Base-by-base conservation (phyloP, 2,888 invertebrate genomes). In the Tubulanus polymorphus region DNA sequence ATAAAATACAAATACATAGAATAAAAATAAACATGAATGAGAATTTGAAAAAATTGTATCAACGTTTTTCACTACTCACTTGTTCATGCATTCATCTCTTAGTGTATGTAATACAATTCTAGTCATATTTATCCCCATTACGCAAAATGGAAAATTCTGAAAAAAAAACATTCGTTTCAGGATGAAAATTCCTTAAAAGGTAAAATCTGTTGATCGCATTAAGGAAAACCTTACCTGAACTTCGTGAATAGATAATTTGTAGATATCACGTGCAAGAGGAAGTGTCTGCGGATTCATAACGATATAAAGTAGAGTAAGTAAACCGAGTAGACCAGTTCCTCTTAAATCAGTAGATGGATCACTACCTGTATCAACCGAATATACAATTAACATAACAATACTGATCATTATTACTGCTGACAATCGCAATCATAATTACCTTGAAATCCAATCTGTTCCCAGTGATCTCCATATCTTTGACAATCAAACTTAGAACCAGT, bases 371-470 rank as follows among this genome's bases (percentile, higher is more conserved):
- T 50, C n/a, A 5, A 8, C n/a, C n/a, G n/a, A n/a, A n/a, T n/a
- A n/a, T n/a, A n/a, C n/a, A n/a, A 45, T 18, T 32, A 32, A 12
- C 35, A 32, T n/a, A 10, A 32, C 10, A 32, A 32, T 12, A n/a
- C 10, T 32, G 35, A 32, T 12, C 35, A n/a, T n/a, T 10, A 12
- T 32, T 10, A 32, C 10, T 32, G 35, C 35, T 32, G n/a, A 12
- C 35, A 32, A 10, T n/a, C 10, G n/a, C n/a, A n/a, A n/a, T n/a
- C n/a, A n/a, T n/a, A n/a, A n/a, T n/a, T 56, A 79, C 80, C 81
- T 74, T 84, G 84, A 67, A 84, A 84, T 15, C 84, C 84, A 55
- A 84, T 80, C 45, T 76, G 75, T 64, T 84, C 83, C 83, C 83
- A 84, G 64, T 84, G 84, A 46, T 69, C 66, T 10, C 84, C 84